Evolutionary conservation across 1,140 invertebrate species (phyloP), one percentile per base, ranked within the genome.

Genomic region (Apolygus lucorum): DNA sequence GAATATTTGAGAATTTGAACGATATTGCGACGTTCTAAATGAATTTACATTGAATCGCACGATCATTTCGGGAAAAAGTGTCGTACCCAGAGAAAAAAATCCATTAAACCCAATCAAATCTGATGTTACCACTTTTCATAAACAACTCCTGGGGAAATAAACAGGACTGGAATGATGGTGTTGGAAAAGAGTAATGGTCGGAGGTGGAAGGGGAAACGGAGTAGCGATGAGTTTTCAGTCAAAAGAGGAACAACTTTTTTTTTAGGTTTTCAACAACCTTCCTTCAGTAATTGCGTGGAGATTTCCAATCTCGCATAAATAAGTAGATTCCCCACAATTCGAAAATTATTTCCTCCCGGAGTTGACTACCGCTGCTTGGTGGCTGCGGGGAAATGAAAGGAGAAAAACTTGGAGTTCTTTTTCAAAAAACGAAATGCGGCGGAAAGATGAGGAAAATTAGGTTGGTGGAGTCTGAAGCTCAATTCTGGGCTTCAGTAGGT

Each of bases 261-360:
- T 34, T 17, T 22, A n/a, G 28, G 28, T 25, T 24, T 52, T 25
- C 26, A 24, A 42, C n/a, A 24, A 29, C 28, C 28, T 28, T 64
- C 63, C 28, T 24, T 26, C 49, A 67, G 66, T 67, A 67, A 67
- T 67, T 67, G 66, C 66, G 66, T 63, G 66, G 49, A 67, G 66
- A 67, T 67, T 52, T 52, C 66, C 66, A 67, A 67, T 67, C 66
- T 67, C 66, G 66, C 66, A 67, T 67, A 67, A 67, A 67, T 67
- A 67, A 67, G 66, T 67, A 34, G 66, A 67, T 67, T 52, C 42
- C 66, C 28, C 42, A 67, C 66, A 67, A 67, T 67, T 67, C 66
- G 66, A 67, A 67, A 67, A 67, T 67, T 67, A 67, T 67, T 67
- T 67, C 66, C 66, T 67, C 66, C n/a, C n/a, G n/a, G n/a, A n/a